These are phyloP conservation scores for Thamnophis sirtalis DNA, from an alignment of 2,113 vertebrate species.

Conservation along the genomic window DNA sequence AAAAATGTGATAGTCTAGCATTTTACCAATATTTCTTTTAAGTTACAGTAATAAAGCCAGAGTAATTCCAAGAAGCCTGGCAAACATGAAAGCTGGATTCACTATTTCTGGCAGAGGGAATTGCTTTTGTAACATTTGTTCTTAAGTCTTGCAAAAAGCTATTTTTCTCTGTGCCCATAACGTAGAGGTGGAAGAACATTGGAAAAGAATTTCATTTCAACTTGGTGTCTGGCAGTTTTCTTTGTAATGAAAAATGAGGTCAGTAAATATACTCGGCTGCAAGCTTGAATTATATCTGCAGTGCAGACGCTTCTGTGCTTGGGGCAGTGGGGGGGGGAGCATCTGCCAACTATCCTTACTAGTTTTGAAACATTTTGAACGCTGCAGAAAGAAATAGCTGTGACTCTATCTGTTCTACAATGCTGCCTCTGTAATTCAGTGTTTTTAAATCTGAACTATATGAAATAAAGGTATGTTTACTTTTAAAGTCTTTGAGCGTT, in stretches of 20 bases:
- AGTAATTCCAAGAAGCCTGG: neutral
- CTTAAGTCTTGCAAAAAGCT: neutral
- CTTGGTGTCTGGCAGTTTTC: neutral
- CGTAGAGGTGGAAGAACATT: neutral
- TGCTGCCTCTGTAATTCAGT: neutral
- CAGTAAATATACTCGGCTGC: constrained; percentile 3
- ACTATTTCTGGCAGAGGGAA: neutral
- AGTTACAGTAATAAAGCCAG: neutral
- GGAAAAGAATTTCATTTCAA: constrained; percentile 1
- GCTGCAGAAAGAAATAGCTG: neutral
- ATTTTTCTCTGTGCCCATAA: neutral
- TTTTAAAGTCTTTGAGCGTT: neutral
- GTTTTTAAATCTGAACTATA: neutral
- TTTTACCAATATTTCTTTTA: neutral
- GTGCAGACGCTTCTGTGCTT: neutral
- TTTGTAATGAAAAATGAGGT: constrained; percentile 20
- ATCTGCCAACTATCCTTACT: neutral
- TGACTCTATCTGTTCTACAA: neutral
- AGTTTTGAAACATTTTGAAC: constrained; percentile 2
- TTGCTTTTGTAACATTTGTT: neutral
- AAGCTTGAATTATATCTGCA: constrained; percentile 11
- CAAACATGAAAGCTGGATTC: neutral
- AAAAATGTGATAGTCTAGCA: neutral
- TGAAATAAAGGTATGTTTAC: neutral
- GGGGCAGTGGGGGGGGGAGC: neutral